Evolutionary conservation across 2,113 vertebrate genomes (phyloP).

Genomic region (Rhegmatorhina hoffmannsi): DNA sequence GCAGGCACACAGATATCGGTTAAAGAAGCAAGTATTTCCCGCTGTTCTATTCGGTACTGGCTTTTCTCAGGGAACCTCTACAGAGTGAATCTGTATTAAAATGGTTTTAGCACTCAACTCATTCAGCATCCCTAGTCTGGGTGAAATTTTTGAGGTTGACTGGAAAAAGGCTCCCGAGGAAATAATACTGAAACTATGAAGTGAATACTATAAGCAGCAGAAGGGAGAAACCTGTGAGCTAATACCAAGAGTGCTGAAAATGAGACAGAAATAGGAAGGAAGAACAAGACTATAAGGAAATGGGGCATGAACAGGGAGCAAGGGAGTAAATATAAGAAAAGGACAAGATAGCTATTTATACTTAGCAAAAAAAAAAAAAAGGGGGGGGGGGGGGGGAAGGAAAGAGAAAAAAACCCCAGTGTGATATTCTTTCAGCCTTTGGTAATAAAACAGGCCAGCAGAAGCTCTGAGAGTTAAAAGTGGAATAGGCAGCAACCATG

Average conservation of each 20-base stretch:
- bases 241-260: background rate
- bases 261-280: background rate
- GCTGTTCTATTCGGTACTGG: background rate
- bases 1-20: background rate
- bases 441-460: background rate
- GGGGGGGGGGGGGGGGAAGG: no score
- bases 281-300: background rate
- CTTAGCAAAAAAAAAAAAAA: background rate
- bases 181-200: background rate
- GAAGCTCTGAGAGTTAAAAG: background rate
- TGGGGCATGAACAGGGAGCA: background rate
- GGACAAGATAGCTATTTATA: background rate
- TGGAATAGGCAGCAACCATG: rapidly evolving
- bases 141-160: background rate
- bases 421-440: background rate
- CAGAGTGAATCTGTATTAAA: background rate
- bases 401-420: no score
- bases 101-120: background rate
- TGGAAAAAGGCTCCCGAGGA: background rate
- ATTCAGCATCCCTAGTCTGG: background rate
- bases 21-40: background rate
- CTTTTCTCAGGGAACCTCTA: background rate
- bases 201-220: background rate
- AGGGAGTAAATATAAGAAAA: background rate
- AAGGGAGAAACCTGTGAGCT: background rate